Conservation (phyloP, 2,113 vertebrate species). For the Hemichromis elongatus region DNA sequence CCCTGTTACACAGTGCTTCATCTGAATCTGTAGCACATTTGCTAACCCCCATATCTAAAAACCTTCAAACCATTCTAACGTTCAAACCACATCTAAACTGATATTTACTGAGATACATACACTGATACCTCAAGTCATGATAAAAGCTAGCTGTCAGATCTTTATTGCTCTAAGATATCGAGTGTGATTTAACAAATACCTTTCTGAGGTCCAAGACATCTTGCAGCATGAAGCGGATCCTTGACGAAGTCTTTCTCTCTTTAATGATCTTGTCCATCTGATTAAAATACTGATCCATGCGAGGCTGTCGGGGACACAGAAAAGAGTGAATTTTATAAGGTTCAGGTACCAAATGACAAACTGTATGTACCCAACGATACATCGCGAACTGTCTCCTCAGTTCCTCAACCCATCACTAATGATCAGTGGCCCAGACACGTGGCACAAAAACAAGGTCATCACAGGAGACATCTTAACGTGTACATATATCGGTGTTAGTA, state of each 20-base stretch:
- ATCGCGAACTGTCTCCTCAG: background rate
- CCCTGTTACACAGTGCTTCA: too few relatives aligned
- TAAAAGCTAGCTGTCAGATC: background rate
- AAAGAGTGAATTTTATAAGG: background rate
- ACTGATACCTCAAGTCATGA: background rate
- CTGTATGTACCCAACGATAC: background rate
- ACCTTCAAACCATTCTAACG: too few relatives aligned
- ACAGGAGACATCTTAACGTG: background rate
- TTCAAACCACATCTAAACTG: too few relatives aligned
- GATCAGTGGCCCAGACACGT: slow-evolving; percentile 39
- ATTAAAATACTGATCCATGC: slow-evolving; percentile 97
- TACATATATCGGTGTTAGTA: background rate
- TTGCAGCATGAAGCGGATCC: slow-evolving; percentile 96
- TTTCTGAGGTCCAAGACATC: slow-evolving; percentile 89
- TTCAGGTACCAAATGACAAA: background rate
- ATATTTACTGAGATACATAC: background rate
- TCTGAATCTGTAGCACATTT: too few relatives aligned
- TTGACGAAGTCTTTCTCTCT: slow-evolving; percentile 93
- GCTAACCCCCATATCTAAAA: too few relatives aligned
- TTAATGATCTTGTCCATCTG: slow-evolving; percentile 99
- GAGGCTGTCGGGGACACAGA: slow-evolving; percentile 73
- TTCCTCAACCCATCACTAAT: slow-evolving; percentile 28
- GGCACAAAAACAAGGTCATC: slow-evolving; percentile 29
- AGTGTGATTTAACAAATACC: slow-evolving; percentile 62
- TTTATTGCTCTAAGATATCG: background rate